Evolutionary conservation across 2,797 vertebrate species (phyloP), one percentile per base, ranked within the genome.

Genomic region (Sorex maritimensis): DNA sequence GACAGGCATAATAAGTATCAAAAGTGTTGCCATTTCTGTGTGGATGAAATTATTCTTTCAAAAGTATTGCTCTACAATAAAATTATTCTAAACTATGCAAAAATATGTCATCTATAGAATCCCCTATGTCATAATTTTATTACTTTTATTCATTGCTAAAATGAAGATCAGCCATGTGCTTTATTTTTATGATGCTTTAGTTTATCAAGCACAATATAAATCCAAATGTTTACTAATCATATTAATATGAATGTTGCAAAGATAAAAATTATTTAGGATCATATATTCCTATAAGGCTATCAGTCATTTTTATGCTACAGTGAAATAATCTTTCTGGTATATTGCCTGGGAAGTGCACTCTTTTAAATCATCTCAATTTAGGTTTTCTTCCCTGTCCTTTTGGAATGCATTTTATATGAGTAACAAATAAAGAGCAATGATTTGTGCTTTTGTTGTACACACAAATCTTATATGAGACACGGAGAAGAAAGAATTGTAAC

Each of bases 191-290:
- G 78, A 92, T 92, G 28, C 68, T 94, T 95, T 85, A 86, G 77
- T 83, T 95, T 95, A 93, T 87, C 71, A 89, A 82, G 26, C 81
- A 91, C 77, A 90, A 91, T 28, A 84, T 95, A 96, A 93, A 95
- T 96, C 55, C 77, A 69, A 55, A 95, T 75, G 91, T 93, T 95
- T 95, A 90, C 8, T 84, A 82, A 95, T 95, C 93, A 49, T 88
- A 95, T 92, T 96, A 97, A 97, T 93, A 95, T 0, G 78, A 81
- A 84, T 73, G 81, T 96, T 96, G 44, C 81, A 74, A 78, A 96
- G 67, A 95, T 93, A 82, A 95, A 93, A 95, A 95, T 90, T 85
- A 78, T 94, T 97, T 96, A 19, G 92, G 86, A 77, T 81, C 79
- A 38, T 81, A 91, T 95, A 93, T 97, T 95, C 61, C 80, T 93